These are phyloP conservation scores for Bhutanitis thaidina DNA, from an alignment of 2,888 invertebrate genomes.

Conservation along the genomic window DNA sequence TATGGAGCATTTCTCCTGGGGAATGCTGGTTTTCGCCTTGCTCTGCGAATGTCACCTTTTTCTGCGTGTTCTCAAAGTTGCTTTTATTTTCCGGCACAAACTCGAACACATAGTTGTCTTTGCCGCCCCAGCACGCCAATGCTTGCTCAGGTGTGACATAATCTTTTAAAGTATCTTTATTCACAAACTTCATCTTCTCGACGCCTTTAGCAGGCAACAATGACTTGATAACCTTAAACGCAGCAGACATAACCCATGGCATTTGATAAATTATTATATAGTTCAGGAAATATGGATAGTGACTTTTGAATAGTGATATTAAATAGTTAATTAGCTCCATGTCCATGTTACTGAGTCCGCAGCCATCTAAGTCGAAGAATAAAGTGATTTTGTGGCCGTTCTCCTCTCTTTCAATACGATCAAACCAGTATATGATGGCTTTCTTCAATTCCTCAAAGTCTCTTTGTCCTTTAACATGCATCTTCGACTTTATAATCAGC, in stretches of 20 bases:
- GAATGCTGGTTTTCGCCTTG: slow-evolving; percentile 57
- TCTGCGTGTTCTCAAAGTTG: slow-evolving; percentile 58
- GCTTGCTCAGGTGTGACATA: slow-evolving; percentile 87
- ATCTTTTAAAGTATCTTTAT: slow-evolving; percentile 86
- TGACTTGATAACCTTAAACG: slow-evolving; percentile 93
- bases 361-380: slow-evolving; percentile 94
- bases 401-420: slow-evolving; percentile 86
- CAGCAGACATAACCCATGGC: slow-evolving; percentile 96
- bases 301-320: slow-evolving; percentile 91
- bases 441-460: slow-evolving; percentile 88
- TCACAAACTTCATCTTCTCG: slow-evolving; percentile 91
- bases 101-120: slow-evolving; percentile 84
- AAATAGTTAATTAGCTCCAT: slow-evolving; percentile 94
- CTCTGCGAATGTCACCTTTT: slow-evolving; percentile 64
- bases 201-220: slow-evolving; percentile 93
- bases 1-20: slow-evolving; percentile 78
- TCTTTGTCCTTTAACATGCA: slow-evolving; percentile 88
- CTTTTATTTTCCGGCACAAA: slow-evolving; percentile 82
- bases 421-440: slow-evolving; percentile 92
- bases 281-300: slow-evolving; percentile 93
- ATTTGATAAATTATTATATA: slow-evolving; percentile 95
- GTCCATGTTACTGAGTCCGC: slow-evolving; percentile 93
- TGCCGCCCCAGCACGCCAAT: slow-evolving; percentile 90
- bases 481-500: slow-evolving; percentile 89
- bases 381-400: slow-evolving; percentile 88